Base-by-base conservation (phyloP, 2,888 invertebrate genomes). In the Drosophila imparisetae region DNA sequence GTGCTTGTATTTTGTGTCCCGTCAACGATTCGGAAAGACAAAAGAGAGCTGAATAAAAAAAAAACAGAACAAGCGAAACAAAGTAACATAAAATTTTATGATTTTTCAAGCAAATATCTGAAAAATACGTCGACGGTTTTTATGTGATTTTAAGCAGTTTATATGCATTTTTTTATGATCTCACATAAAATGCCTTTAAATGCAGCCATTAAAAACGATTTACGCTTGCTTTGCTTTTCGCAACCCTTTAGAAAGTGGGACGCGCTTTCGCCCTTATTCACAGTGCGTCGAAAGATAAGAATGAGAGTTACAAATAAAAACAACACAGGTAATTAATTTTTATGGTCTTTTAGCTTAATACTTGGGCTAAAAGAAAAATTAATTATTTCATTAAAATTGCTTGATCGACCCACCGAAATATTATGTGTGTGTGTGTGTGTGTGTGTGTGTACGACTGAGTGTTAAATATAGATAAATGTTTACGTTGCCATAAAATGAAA, bases 201-300 rank as follows among this genome's bases (percentile, higher is more conserved):
- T 83, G 88, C 78, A 83, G 78, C 83, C 86, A 87, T 87, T 87
- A 86, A 89, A 89, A 87, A 86, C 87, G 89, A 89, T 86, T 89
- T 89, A 89, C 85, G 87, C 85, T 45, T 45, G 45, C 75, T 81
- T 71, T 54, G 58, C 63, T 55, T 53, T 57, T 42, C 11, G 61
- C 82, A 78, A 76, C 71, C 76, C 76, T 68, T 80, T 58, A 10
- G 34, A 45, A 68, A 78, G 52, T 66, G 75, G 53, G 70, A 60
- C 42, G 36, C 40, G 6, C 32, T 45, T 27, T 36, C 29, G 34
- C 48, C 65, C n/a, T 11, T 40, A 32, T 32, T 55, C 67, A 54
- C 66, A 63, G 50, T 66, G 72, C 54, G 58, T 57, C 45, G 53
- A 65, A 34, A 70, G 66, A 86, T 86, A 78, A 78, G 49, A 54